These are phyloP conservation scores for Leucosticte australis DNA, from an alignment of 2,113 vertebrate species.

Conservation along the genomic window DNA sequence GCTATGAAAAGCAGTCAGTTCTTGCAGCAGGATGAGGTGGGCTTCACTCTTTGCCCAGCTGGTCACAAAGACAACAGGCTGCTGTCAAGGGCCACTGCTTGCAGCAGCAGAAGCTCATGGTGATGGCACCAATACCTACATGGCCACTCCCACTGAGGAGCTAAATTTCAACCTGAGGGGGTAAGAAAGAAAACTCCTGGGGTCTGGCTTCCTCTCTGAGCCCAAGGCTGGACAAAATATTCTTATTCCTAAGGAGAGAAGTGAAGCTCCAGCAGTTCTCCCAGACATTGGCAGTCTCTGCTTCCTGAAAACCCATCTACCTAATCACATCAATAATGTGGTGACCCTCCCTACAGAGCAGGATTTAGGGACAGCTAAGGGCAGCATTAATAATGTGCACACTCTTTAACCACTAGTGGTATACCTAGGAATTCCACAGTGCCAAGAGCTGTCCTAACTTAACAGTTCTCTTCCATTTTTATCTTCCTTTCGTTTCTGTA, in stretches of 20 bases:
- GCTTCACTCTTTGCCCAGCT: background rate
- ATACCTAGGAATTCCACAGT: background rate
- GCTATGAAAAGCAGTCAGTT: background rate
- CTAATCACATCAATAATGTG: background rate
- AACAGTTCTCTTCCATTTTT: background rate
- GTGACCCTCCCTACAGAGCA: background rate
- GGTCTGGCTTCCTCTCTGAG: background rate
- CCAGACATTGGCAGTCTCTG: fast-evolving
- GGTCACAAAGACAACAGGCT: background rate
- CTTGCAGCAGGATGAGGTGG: background rate
- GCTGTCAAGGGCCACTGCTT: background rate
- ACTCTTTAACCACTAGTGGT: background rate
- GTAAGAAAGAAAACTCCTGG: too few species aligned
- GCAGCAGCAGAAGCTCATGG: background rate
- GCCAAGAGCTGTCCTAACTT: background rate
- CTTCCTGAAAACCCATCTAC: background rate
- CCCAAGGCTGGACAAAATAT: background rate
- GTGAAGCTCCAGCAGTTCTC: background rate
- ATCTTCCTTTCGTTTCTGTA: background rate
- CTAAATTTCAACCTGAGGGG: background rate
- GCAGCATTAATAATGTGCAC: background rate
- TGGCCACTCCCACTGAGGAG: fast-evolving
- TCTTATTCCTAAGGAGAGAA: background rate
- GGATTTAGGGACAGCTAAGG: background rate
- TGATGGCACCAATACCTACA: fast-evolving